These are phyloP conservation scores for Orchesella cincta DNA, from an alignment of 1,140 invertebrate genomes.

Conservation along the genomic window DNA sequence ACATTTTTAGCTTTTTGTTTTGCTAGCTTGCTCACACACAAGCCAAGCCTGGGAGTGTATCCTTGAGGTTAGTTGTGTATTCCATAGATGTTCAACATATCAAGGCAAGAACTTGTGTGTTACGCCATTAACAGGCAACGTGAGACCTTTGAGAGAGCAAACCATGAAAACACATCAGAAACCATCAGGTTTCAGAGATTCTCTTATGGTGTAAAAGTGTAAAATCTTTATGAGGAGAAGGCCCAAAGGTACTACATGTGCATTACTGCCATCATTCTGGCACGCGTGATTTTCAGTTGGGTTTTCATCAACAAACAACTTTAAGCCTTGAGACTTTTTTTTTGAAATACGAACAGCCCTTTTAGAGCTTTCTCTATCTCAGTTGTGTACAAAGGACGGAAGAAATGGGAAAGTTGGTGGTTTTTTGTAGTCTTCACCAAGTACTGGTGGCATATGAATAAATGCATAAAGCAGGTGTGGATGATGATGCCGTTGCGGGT, in stretches of 20 bases:
- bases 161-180: background rate
- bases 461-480: conserved; percentile 18
- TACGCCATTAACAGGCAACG: background rate
- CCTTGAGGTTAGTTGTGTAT: background rate
- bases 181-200: no score
- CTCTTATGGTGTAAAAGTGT: no score
- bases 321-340: background rate
- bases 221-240: no score
- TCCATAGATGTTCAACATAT: background rate
- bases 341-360: background rate
- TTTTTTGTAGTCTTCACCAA: no score
- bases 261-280: background rate
- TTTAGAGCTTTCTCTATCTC: background rate
- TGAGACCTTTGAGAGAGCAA: background rate
- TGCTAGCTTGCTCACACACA: background rate
- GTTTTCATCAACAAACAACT: no score
- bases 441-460: conserved; percentile 6
- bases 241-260: no score
- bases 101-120: background rate
- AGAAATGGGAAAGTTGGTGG: background rate
- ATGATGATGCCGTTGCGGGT: background rate
- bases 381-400: no score
- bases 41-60: no score
- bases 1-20: background rate
- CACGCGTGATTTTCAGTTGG: no score